Evolutionary conservation across 2,113 vertebrate genomes (phyloP).

Genomic region (Xiphophorus couchianus): DNA sequence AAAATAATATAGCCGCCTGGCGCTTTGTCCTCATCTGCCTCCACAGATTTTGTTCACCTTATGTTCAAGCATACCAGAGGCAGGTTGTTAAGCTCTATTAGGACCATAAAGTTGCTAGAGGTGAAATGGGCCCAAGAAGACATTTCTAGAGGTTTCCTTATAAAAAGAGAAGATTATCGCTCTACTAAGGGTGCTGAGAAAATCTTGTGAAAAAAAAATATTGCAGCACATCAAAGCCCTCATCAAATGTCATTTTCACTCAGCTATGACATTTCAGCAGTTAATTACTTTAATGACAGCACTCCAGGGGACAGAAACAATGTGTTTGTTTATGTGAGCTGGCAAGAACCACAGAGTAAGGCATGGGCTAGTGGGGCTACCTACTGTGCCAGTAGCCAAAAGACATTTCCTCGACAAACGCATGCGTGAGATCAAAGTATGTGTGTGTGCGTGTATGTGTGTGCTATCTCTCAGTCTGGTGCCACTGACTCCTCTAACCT

Average conservation of each 20-base stretch:
- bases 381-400: slow-evolving; percentile 59
- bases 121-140: not conserved
- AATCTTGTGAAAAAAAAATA: not conserved
- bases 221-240: slow-evolving; percentile 4
- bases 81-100: slow-evolving; percentile 52
- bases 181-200: slow-evolving; percentile 4
- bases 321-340: slow-evolving; percentile 40
- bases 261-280: slow-evolving; percentile 34
- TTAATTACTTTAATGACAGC: slow-evolving; percentile 60
- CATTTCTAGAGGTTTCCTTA: slow-evolving; percentile 6
- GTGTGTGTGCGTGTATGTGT: slow-evolving; percentile 20
- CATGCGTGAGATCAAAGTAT: slow-evolving; percentile 70
- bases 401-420: slow-evolving; percentile 69
- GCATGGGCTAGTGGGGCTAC: slow-evolving; percentile 52
- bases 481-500: slow-evolving; percentile 40
- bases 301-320: slow-evolving; percentile 33
- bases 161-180: not conserved
- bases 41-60: slow-evolving; percentile 19
- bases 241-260: slow-evolving; percentile 29
- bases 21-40: not conserved
- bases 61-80: slow-evolving; percentile 20
- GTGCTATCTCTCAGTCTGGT: slow-evolving; percentile 24
- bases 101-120: slow-evolving; percentile 36
- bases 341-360: slow-evolving; percentile 37
- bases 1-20: slow-evolving; percentile 1